Percentiles rank a stretch among this genome's conserved stretches.
phyloP scores from a whole-genome alignment of 1,140 invertebrate species.

The Pseudomyrmex concolor region DNA sequence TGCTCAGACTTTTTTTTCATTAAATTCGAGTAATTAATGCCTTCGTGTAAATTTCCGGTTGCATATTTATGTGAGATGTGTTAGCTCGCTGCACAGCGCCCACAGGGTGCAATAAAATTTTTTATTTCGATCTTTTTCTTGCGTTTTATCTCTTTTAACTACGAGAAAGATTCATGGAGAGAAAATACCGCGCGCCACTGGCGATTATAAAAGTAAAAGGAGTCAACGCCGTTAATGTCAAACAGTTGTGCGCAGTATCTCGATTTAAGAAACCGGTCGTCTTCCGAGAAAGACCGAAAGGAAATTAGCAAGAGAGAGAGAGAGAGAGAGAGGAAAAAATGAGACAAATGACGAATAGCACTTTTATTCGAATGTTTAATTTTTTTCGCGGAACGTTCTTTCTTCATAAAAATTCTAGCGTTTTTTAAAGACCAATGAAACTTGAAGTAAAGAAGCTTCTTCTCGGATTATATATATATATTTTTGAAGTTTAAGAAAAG shows the following conservation, averaged over 20 bases:
- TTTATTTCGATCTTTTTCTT: slow-evolving; percentile 21
- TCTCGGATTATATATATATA: background rate
- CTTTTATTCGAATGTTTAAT: slow-evolving; percentile 38
- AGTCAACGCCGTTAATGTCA: slow-evolving; percentile 58
- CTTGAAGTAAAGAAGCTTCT: too few species aligned
- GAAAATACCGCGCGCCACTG: slow-evolving; percentile 14
- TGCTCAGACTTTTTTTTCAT: too few species aligned
- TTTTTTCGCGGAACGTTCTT: slow-evolving; percentile 8
- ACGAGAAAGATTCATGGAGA: slow-evolving; percentile 23
- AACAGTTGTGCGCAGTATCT: background rate
- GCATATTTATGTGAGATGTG: background rate
- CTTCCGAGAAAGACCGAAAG: slow-evolving; percentile 7
- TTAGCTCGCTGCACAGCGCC: background rate
- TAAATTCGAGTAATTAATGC: background rate
- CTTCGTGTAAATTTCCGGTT: background rate
- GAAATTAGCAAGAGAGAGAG: slow-evolving; percentile 1
- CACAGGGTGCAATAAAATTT: slow-evolving; percentile 12
- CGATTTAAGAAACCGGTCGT: slow-evolving; percentile 65
- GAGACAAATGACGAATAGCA: background rate
- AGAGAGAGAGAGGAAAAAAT: background rate
- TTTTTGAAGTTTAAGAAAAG: background rate
- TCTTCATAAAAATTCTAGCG: background rate
- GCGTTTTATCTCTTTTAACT: background rate
- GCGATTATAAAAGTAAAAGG: slow-evolving; percentile 34
- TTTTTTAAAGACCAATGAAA: background rate